Percentiles rank a stretch among this genome's conserved stretches.
These are phyloP conservation scores for Matsumyia berberina DNA, from an alignment of 2,888 invertebrate genomes.

Conservation along the genomic window DNA sequence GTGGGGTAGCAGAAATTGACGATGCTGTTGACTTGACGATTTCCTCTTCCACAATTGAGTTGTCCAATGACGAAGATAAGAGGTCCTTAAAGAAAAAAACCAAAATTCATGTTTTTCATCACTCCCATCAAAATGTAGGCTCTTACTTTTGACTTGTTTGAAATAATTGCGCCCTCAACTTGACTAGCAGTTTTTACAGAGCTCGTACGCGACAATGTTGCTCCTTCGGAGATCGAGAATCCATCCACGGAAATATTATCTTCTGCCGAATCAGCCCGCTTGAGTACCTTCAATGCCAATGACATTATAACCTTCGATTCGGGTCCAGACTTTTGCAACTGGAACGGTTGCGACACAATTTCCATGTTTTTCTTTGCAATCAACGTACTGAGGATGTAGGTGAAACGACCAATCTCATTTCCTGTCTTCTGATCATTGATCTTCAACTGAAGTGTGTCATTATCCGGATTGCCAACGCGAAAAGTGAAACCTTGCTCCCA, in stretches of 20 bases:
- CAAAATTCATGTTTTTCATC: not conserved
- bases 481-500: slow-evolving; percentile 98
- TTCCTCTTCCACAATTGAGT: slow-evolving; percentile 80
- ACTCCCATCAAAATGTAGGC: too few species aligned
- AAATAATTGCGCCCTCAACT: slow-evolving; percentile 67
- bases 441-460: slow-evolving; percentile 93
- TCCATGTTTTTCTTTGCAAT: slow-evolving; percentile 90
- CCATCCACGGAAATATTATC: slow-evolving; percentile 78
- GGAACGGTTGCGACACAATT: slow-evolving; percentile 91
- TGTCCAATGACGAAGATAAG: slow-evolving; percentile 78
- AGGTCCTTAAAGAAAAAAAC: slow-evolving; percentile 45
- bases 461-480: slow-evolving; percentile 95
- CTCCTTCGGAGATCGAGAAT: slow-evolving; percentile 75
- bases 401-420: slow-evolving; percentile 89
- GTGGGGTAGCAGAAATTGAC: slow-evolving; percentile 79
- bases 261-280: slow-evolving; percentile 79
- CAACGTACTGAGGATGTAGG: slow-evolving; percentile 89
- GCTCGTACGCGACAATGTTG: slow-evolving; percentile 79
- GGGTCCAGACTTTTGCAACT: slow-evolving; percentile 90
- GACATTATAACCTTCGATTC: slow-evolving; percentile 92
- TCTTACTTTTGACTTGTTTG: slow-evolving; percentile 54
- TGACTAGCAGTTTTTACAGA: slow-evolving; percentile 78
- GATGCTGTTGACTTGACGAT: slow-evolving; percentile 66
- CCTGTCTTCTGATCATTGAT: slow-evolving; percentile 94
- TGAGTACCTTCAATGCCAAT: slow-evolving; percentile 86